phyloP scores from a whole-genome alignment of 2,888 invertebrate genomes.

The Zootermopsis nevadensis region DNA sequence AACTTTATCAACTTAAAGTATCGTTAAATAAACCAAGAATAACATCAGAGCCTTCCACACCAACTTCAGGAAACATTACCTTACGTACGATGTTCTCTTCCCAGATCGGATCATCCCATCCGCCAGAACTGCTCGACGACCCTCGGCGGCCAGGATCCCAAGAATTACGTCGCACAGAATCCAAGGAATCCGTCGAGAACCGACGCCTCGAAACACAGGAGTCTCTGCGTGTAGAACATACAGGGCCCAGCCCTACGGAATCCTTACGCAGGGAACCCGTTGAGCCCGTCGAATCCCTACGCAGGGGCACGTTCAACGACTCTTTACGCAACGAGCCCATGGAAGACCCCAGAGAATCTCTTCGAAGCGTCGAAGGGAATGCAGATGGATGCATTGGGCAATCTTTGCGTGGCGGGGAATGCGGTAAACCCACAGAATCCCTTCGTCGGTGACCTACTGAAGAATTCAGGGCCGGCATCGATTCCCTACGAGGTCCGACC shows the following conservation, averaged over 20 bases:
- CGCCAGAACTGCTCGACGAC: conserved; percentile 70
- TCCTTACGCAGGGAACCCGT: conserved; percentile 58
- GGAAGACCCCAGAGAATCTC: conserved; percentile 45
- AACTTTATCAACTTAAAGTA: too few species aligned
- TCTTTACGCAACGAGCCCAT: background rate
- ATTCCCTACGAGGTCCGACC: conserved; percentile 65
- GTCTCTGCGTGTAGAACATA: conserved; percentile 38
- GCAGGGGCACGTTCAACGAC: conserved; percentile 59
- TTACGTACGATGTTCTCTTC: conserved; percentile 63
- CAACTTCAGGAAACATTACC: background rate
- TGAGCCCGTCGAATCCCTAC: conserved; percentile 59
- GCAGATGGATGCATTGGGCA: conserved; percentile 74
- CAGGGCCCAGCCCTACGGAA: conserved; percentile 54
- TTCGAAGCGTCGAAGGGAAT: conserved; percentile 71
- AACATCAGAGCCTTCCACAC: too few species aligned
- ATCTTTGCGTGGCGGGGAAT: conserved; percentile 26
- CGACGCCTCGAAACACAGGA: conserved; percentile 60
- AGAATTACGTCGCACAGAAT: conserved; percentile 73
- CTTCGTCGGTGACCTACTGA: conserved; percentile 20
- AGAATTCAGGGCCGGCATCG: conserved; percentile 62
- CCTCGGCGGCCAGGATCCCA: conserved; percentile 77
- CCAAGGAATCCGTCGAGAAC: conserved; percentile 78
- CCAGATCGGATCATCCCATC: conserved; percentile 71
- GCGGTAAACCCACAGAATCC: conserved; percentile 42
- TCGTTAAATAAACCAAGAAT: too few species aligned